phyloP scores from a whole-genome alignment of 2,888 invertebrate genomes.

The Ctenicera cuprea region DNA sequence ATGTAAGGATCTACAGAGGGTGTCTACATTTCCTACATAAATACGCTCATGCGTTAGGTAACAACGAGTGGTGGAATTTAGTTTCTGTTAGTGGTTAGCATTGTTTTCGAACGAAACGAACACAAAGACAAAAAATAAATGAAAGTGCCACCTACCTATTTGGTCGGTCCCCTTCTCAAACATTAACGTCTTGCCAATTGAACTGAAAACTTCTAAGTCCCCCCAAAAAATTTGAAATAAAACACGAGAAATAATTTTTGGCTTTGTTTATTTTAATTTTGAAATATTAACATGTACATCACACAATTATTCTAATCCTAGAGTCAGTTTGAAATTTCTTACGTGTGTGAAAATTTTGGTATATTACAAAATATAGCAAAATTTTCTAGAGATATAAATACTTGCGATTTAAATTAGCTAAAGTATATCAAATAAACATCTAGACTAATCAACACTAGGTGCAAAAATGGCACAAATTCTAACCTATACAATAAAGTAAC shows the following conservation, averaged over 20 bases:
- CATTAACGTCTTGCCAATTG: constrained; percentile 55
- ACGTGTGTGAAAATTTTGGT: constrained; percentile 68
- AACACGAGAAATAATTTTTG: constrained; percentile 65
- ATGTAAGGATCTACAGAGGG: not conserved
- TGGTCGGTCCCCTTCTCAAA: constrained; percentile 46
- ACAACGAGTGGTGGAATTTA: constrained; percentile 69
- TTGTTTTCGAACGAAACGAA: constrained; percentile 49
- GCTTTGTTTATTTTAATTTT: constrained; percentile 73
- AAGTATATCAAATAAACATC: constrained; percentile 68
- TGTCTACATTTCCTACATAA: constrained; percentile 13
- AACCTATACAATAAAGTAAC: constrained; percentile 63
- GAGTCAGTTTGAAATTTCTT: constrained; percentile 53
- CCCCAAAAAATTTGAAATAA: constrained; percentile 61
- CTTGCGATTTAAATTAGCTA: constrained; percentile 39
- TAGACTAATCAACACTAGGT: constrained; percentile 70
- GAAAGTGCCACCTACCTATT: constrained; percentile 71
- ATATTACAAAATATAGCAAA: constrained; percentile 69
- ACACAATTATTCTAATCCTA: constrained; percentile 71
- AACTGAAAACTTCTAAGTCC: constrained; percentile 43
- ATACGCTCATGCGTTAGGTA: constrained; percentile 39
- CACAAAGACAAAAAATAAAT: constrained; percentile 58
- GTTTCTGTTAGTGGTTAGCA: constrained; percentile 66
- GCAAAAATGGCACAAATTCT: constrained; percentile 68
- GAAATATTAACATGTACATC: constrained; percentile 73
- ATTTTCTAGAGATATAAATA: constrained; percentile 62